phyloP scores from a whole-genome alignment of 2,888 invertebrate species.

The Melipona bicolor region DNA sequence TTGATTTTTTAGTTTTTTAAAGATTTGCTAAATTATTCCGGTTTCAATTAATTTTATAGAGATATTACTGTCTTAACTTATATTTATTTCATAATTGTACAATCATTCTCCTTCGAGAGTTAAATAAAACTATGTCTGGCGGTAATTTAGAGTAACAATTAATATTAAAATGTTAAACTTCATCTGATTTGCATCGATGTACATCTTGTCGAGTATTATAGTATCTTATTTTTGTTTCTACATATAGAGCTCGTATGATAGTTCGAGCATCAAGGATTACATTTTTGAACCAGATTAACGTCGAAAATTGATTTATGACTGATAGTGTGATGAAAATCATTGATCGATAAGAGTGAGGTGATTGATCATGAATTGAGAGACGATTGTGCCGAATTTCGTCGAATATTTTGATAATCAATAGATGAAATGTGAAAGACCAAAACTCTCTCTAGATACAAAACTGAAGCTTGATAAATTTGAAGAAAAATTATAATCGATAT shows the following conservation, averaged over 20 bases:
- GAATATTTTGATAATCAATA: not conserved
- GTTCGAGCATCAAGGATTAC: not conserved
- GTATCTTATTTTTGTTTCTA: not conserved
- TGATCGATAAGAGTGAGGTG: not conserved
- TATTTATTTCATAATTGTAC: too few relatives aligned
- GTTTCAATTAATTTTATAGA: too few relatives aligned
- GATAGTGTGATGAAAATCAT: not conserved
- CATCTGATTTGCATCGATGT: slow-evolving; percentile 1
- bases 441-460: too few relatives aligned
- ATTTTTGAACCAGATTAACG: not conserved
- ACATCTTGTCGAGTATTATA: not conserved
- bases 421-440: not conserved
- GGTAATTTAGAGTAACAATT: slow-evolving; percentile 9
- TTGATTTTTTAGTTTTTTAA: too few relatives aligned
- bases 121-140: slow-evolving; percentile 23
- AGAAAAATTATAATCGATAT: not conserved
- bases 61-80: too few relatives aligned
- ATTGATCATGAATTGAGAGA: not conserved
- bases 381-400: not conserved
- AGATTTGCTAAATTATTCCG: too few relatives aligned
- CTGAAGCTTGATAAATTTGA: not conserved
- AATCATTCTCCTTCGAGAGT: not conserved
- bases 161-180: slow-evolving; percentile 13
- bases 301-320: not conserved
- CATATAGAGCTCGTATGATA: not conserved